Evolutionary conservation across 2,113 vertebrate species (phyloP), one percentile per base, ranked within the genome.

Genomic region (Elgaria multicarinata): DNA sequence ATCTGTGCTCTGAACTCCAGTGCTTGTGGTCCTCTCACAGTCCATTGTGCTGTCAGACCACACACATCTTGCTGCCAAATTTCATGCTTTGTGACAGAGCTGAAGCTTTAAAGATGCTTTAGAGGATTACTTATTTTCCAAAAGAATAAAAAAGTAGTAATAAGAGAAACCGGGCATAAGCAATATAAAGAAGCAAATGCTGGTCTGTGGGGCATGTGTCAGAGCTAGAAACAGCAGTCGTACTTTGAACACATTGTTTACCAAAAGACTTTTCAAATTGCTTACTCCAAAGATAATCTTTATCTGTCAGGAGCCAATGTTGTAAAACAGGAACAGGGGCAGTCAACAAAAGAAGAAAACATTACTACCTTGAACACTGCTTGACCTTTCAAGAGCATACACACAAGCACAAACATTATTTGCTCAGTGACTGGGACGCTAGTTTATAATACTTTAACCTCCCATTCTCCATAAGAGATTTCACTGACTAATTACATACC

Each of bases 241-340:
- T 74, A 90, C 90, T 81, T 4, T 67, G 24, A 24, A 2, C 31
- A 44, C 8, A 67, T 0, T 12, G 2, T 88, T 89, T 84, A 80
- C 28, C 4, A 90, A 92, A 93, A 94, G 31, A 28, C 0, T 28
- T 93, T 87, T 82, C 79, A 83, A 66, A 66, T 75, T 76, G 39
- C 46, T 74, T n/a, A 62, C 5, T 3, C 50, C 1, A 13, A 89
- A 78, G 33, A 84, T 93, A 0, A 46, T 64, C 87, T 90, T 92
- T 89, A n/a, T 79, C 46, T 86, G 31, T 81, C 6, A 81, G 12
- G 55, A 80, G 4, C 31, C 91, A 89, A 36, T 0, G 62, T 42
- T 82, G 1, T 74, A 86, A 92, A 92, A 92, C 26, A 87, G 44
- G 44, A 92, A 79, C 6, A 77, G 20, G 76, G 24, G 58, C 6